phyloP scores from a whole-genome alignment of 2,113 vertebrate genomes.

The Colossoma macropomum region DNA sequence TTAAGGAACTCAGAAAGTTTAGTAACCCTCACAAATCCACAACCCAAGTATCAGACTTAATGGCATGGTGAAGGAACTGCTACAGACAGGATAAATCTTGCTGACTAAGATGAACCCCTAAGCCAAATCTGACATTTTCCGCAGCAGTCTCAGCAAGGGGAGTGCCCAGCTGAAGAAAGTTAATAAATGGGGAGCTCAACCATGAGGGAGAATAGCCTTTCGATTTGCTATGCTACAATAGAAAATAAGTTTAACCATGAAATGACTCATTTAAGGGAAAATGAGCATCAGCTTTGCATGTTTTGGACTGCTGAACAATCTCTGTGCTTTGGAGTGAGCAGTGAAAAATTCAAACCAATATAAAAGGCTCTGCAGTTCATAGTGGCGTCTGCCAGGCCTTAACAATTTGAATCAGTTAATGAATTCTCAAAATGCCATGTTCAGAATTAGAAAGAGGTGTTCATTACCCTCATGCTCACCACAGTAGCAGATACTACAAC shows the following conservation, averaged over 20 bases:
- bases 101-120: slow-evolving; percentile 27
- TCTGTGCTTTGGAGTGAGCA: background rate
- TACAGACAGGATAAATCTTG: slow-evolving; percentile 11
- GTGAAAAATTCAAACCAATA: background rate
- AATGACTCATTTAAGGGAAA: slow-evolving; percentile 17
- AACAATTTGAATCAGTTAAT: background rate
- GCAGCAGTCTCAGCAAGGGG: slow-evolving; percentile 20
- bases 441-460: background rate
- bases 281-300: background rate
- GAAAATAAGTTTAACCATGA: slow-evolving; percentile 19
- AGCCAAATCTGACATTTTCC: background rate
- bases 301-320: slow-evolving; percentile 1
- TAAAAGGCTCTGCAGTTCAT: background rate
- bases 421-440: background rate
- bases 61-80: background rate
- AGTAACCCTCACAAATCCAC: background rate
- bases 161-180: background rate
- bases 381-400: background rate
- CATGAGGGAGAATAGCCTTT: background rate
- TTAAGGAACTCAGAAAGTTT: slow-evolving; percentile 27
- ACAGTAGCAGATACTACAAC: background rate
- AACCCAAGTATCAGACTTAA: background rate
- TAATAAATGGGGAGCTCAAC: background rate
- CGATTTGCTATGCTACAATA: background rate
- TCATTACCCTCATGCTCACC: background rate